Percentiles rank a stretch among this genome's conserved stretches.
Evolutionary conservation across 1,140 invertebrate genomes (phyloP).

Genomic region (Trichogramma pretiosum): DNA sequence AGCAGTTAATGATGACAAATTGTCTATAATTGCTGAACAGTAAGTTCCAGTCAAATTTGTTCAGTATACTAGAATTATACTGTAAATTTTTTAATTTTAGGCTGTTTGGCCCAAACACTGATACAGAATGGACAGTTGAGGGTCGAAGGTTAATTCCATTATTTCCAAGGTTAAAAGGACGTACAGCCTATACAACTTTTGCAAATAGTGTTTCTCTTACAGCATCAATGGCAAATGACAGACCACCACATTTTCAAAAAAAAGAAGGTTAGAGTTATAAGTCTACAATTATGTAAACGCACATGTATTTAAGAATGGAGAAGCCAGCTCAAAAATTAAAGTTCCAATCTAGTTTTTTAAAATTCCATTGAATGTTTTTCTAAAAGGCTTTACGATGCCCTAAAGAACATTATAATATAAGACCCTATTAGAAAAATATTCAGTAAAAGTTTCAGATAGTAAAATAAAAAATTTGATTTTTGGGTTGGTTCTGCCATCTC

Average conservation of each 20-base stretch:
- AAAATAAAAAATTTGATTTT: too few species aligned
- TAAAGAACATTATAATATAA: too few species aligned
- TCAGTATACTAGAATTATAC: slow-evolving; percentile 20
- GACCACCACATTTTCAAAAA: slow-evolving; percentile 31
- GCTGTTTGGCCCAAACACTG: slow-evolving; percentile 69
- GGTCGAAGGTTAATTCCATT: slow-evolving; percentile 72
- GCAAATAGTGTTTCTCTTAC: slow-evolving; percentile 61
- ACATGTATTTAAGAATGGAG: too few species aligned
- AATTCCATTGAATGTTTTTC: too few species aligned
- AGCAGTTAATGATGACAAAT: slow-evolving; percentile 82
- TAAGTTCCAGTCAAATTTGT: slow-evolving; percentile 43
- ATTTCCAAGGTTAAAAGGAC: slow-evolving; percentile 69
- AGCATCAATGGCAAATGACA: slow-evolving; percentile 45
- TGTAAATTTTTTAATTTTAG: slow-evolving; percentile 42
- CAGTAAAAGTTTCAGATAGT: too few species aligned
- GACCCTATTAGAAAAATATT: too few species aligned
- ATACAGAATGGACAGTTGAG: slow-evolving; percentile 78
- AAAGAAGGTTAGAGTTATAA: slow-evolving; percentile 23
- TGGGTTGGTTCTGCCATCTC: too few species aligned
- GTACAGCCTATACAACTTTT: slow-evolving; percentile 73
- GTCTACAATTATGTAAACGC: too few species aligned
- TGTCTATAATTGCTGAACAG: slow-evolving; percentile 80
- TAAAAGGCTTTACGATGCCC: too few species aligned
- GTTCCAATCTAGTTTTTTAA: too few species aligned
- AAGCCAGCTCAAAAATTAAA: too few species aligned